These are phyloP conservation scores for Cephalopterus ornatus DNA, from an alignment of 2,113 vertebrate genomes.

Conservation along the genomic window DNA sequence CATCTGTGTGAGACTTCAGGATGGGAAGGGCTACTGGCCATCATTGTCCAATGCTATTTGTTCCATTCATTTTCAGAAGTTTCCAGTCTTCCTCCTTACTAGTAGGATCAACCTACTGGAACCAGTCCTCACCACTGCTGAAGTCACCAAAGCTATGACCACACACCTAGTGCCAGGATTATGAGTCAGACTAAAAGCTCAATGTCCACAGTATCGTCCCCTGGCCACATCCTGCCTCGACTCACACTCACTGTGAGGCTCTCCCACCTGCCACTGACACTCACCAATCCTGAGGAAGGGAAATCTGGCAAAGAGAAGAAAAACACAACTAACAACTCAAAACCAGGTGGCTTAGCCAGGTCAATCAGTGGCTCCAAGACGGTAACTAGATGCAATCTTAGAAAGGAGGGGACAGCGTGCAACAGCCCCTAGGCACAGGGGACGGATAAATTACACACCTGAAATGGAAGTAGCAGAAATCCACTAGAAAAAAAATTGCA, in stretches of 20 bases:
- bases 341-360: not conserved
- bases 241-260: not conserved
- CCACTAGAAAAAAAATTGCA: fast-evolving
- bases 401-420: not conserved
- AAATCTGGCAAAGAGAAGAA: not conserved
- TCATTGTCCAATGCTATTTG: not conserved
- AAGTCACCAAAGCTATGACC: not conserved
- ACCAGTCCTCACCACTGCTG: not conserved
- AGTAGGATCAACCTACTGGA: not conserved
- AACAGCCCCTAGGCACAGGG: not conserved
- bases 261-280: not conserved
- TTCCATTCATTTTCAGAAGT: not conserved
- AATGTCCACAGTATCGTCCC: not conserved
- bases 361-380: not conserved
- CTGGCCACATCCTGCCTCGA: not conserved
- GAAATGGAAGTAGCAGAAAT: not conserved
- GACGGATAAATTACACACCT: not conserved
- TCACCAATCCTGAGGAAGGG: not conserved
- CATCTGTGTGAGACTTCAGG: not conserved
- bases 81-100: not conserved
- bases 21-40: not conserved
- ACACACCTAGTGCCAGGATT: not conserved
- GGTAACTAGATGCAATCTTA: not conserved
- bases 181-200: not conserved
- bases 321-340: not conserved